Conservation (phyloP, 2,113 vertebrate species). For the Lonchura striata region DNA sequence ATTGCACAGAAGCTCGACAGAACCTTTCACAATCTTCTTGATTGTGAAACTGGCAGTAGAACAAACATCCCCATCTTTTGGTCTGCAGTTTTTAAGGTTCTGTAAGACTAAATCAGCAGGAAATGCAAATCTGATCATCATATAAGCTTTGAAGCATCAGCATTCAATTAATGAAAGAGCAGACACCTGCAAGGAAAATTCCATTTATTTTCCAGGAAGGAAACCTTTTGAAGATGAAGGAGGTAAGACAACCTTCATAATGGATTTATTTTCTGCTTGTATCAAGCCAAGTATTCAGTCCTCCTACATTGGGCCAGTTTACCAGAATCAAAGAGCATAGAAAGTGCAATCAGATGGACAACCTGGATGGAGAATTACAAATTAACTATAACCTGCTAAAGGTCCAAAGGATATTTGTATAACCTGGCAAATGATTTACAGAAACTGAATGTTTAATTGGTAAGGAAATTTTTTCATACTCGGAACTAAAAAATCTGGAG, state of each 20-base stretch:
- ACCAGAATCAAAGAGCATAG: neutral
- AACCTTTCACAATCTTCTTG: neutral
- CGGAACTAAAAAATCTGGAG: neutral
- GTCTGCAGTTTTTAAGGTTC: neutral
- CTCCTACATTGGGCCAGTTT: neutral
- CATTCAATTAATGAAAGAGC: neutral
- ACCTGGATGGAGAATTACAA: neutral
- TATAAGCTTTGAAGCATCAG: neutral
- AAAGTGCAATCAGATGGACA: neutral
- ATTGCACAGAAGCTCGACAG: neutral
- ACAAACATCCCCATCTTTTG: neutral
- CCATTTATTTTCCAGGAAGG: neutral
- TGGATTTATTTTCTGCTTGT: neutral
- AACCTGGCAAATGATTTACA: neutral
- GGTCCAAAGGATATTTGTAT: neutral
- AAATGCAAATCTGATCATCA: conserved; percentile 11
- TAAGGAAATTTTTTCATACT: neutral
- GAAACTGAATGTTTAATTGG: neutral
- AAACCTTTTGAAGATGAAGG: neutral
- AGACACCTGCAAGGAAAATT: neutral
- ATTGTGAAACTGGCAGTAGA: neutral
- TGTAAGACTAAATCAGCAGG: conserved; percentile 1
- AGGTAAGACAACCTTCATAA: neutral
- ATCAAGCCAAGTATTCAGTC: neutral
- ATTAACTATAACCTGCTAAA: neutral